Evolutionary conservation across 2,797 vertebrate species (phyloP).

Genomic region (Scyliorhinus canicula): DNA sequence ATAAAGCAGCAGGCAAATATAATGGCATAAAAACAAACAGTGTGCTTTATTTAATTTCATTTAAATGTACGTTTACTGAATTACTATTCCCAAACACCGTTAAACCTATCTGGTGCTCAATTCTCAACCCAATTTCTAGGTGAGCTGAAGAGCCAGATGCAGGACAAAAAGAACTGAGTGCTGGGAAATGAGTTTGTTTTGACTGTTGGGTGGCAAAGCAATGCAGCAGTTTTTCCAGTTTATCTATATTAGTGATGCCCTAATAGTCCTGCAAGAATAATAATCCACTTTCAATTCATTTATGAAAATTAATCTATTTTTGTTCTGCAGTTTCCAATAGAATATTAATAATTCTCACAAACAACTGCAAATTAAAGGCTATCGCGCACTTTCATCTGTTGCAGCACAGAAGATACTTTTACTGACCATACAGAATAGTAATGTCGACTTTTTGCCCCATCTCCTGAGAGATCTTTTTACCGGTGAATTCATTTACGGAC

Average conservation of each 20-base stretch:
- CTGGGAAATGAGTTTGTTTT: neutral
- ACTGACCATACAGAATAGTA: neutral
- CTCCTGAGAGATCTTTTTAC: neutral
- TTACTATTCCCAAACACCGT: neutral
- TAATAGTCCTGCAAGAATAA: neutral
- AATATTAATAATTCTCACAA: neutral
- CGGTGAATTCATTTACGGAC: neutral
- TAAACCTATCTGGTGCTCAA: neutral
- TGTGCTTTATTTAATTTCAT: neutral
- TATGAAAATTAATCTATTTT: neutral
- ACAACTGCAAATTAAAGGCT: neutral
- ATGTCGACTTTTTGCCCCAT: neutral
- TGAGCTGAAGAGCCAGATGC: neutral
- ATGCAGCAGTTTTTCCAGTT: neutral
- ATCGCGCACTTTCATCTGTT: neutral
- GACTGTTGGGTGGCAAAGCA: neutral
- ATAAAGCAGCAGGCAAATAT: neutral
- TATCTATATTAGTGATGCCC: neutral
- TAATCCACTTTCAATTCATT: neutral
- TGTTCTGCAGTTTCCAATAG: neutral
- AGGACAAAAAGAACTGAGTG: neutral
- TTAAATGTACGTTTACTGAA: neutral
- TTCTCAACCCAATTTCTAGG: neutral
- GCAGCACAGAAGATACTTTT: neutral
- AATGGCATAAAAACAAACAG: conserved; percentile 1